Conservation (phyloP, 2,888 invertebrate genomes). For the Acleris cristana region DNA sequence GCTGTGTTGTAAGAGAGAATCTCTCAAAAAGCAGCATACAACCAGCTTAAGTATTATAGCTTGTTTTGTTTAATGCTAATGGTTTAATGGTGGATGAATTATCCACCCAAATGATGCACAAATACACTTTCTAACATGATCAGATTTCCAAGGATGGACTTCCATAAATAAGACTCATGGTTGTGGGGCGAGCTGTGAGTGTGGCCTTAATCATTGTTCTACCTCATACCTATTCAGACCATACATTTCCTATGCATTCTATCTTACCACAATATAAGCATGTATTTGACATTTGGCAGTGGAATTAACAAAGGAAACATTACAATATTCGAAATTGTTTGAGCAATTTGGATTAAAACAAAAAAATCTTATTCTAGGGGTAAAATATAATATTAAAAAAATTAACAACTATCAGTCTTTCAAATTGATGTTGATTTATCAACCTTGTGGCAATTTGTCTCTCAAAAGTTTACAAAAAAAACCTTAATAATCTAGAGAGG, state of each 20-base stretch:
- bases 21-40: constrained; percentile 10
- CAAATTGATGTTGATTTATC: constrained; percentile 83
- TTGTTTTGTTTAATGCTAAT: neutral
- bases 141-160: constrained; percentile 10
- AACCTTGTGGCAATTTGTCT: constrained; percentile 77
- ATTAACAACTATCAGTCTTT: constrained; percentile 85
- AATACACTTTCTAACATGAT: neutral
- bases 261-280: constrained; percentile 42
- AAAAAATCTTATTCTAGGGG: constrained; percentile 80
- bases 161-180: constrained; percentile 4
- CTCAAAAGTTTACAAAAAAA: constrained; percentile 82
- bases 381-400: constrained; percentile 82
- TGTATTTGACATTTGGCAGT: constrained; percentile 55
- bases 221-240: constrained; percentile 33
- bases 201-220: constrained; percentile 19
- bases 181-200: neutral
- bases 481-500: constrained; percentile 44
- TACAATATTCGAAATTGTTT: constrained; percentile 64
- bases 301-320: constrained; percentile 61
- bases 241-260: constrained; percentile 50
- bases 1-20: constrained; percentile 22
- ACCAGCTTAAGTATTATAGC: neutral
- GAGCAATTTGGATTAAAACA: constrained; percentile 80
- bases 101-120: neutral
- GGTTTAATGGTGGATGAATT: too few relatives aligned